Conservation (phyloP, 2,113 vertebrate species). For the Otis tarda region DNA sequence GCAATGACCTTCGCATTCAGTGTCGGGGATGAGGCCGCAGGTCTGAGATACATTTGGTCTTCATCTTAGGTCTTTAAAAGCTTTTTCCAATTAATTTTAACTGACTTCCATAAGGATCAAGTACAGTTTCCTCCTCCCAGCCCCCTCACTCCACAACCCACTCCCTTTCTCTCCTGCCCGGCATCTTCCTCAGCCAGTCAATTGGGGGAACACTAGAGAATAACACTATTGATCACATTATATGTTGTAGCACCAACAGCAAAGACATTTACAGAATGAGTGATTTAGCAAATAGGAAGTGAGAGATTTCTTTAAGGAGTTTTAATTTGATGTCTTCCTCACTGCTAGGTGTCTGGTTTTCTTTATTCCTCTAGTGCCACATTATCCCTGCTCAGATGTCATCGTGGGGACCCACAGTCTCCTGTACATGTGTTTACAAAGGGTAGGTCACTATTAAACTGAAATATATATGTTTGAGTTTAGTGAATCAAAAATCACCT, state of each 20-base stretch:
- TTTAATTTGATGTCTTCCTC: slow-evolving; percentile 8
- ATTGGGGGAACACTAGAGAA: slow-evolving; percentile 56
- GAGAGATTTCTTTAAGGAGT: slow-evolving; percentile 5
- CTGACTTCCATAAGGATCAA: slow-evolving; percentile 84
- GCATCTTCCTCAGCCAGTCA: slow-evolving; percentile 69
- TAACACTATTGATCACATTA: slow-evolving; percentile 54
- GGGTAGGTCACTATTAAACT: slow-evolving; percentile 11
- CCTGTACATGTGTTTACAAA: background rate
- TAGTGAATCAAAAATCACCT: slow-evolving; percentile 48
- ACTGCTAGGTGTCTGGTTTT: slow-evolving; percentile 3
- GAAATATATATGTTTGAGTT: background rate
- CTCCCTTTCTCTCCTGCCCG: slow-evolving; percentile 9
- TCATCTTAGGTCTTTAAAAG: slow-evolving; percentile 83
- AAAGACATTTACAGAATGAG: slow-evolving; percentile 30
- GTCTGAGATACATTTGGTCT: slow-evolving; percentile 81
- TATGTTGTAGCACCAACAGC: background rate
- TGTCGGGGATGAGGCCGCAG: slow-evolving; percentile 75
- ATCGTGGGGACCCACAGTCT: background rate
- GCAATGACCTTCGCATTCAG: slow-evolving; percentile 86
- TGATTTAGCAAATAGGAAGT: slow-evolving; percentile 37
- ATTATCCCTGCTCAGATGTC: background rate
- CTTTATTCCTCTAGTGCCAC: slow-evolving; percentile 31
- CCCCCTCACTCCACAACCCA: slow-evolving; percentile 9
- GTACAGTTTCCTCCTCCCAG: slow-evolving; percentile 72
- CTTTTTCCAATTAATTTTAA: slow-evolving; percentile 88